phyloP scores from a whole-genome alignment of 2,113 vertebrate species.

The Phyllostomus hastatus region DNA sequence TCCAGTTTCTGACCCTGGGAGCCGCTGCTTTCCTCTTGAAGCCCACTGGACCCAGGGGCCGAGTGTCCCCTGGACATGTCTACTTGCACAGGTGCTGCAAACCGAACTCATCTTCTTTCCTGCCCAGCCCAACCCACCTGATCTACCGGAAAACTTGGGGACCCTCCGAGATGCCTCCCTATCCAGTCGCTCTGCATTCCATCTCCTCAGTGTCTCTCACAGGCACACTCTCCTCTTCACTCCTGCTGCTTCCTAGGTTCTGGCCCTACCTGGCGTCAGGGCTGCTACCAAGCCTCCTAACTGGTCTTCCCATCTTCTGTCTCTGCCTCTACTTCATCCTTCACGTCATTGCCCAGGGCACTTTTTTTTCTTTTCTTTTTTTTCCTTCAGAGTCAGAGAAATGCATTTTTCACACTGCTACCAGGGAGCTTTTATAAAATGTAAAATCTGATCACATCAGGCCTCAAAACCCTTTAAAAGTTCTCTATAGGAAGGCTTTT shows the following conservation, averaged over 20 bases:
- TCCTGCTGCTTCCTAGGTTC: background rate
- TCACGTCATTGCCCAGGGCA: background rate
- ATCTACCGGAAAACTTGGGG: background rate
- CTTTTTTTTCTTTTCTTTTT: background rate
- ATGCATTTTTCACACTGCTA: too few species aligned
- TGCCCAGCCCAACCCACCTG: background rate
- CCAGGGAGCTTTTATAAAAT: conserved; percentile 4
- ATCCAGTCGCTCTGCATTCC: background rate
- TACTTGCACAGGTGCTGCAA: background rate
- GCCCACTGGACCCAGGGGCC: background rate
- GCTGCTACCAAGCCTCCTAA: background rate
- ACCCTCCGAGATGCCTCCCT: background rate
- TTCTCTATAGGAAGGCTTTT: background rate
- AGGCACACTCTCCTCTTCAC: background rate
- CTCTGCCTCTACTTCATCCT: background rate
- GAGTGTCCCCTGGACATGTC: background rate
- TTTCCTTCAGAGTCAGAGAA: too few species aligned
- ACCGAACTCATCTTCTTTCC: background rate
- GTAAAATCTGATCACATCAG: background rate
- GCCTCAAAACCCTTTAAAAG: background rate
- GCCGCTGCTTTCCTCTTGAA: background rate
- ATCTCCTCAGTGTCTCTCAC: background rate
- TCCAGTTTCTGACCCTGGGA: background rate
- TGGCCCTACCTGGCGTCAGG: background rate
- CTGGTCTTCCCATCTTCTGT: background rate